Percentiles rank a stretch among this genome's conserved stretches.
These are phyloP conservation scores for Gambusia affinis DNA, from an alignment of 2,113 vertebrate species.

Conservation along the genomic window DNA sequence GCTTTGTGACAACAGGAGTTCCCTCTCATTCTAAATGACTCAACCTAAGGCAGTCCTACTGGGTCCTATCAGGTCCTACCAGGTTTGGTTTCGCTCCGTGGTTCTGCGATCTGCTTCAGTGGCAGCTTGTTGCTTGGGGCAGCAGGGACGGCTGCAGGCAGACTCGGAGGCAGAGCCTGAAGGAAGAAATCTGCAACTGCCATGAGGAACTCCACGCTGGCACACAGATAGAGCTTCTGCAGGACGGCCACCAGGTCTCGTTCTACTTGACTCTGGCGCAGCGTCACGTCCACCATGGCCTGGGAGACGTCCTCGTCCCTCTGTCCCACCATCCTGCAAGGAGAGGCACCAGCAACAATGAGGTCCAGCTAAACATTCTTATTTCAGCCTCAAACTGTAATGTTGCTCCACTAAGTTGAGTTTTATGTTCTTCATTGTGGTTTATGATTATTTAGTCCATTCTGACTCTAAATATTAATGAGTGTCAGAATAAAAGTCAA, in stretches of 20 bases:
- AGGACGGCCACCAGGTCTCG: slow-evolving; percentile 83
- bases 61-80: slow-evolving; percentile 39
- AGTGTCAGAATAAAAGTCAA: no score
- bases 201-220: slow-evolving; percentile 95
- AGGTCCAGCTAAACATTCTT: no score
- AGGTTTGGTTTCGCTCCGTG: slow-evolving; percentile 55
- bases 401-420: no score
- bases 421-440: no score
- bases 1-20: no score
- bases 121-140: slow-evolving; percentile 74
- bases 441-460: no score
- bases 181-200: slow-evolving; percentile 93
- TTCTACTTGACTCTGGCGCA: slow-evolving; percentile 78
- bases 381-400: no score
- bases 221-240: slow-evolving; percentile 92
- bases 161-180: slow-evolving; percentile 82
- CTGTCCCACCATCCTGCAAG: slow-evolving; percentile 89
- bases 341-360: neutral
- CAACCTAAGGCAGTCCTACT: no score
- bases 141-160: fast-evolving
- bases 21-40: no score
- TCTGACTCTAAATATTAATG: no score
- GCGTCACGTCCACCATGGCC: slow-evolving; percentile 88
- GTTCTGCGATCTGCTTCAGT: slow-evolving; percentile 74
- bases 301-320: slow-evolving; percentile 77